A percentile compares a stretch with the other conserved stretches of the same genome.
Evolutionary conservation across 2,113 vertebrate species (phyloP).

Genomic region (Mungos mungo): DNA sequence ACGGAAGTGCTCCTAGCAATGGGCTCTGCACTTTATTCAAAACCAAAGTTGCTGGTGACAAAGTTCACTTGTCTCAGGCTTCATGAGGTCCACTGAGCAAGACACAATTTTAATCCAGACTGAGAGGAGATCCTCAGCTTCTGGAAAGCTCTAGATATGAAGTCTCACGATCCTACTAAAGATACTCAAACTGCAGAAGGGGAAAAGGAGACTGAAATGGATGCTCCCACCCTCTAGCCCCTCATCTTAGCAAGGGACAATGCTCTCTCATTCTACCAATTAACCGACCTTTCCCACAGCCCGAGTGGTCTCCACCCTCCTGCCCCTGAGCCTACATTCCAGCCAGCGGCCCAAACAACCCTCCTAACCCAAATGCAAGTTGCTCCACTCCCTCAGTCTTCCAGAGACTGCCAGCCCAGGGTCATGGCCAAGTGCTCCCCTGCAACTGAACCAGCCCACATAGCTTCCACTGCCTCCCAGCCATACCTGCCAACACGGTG

Average conservation of each 20-base stretch:
- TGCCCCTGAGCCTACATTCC: background rate
- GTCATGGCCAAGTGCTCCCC: background rate
- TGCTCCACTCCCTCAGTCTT: background rate
- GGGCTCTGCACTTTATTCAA: background rate
- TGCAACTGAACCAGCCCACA: background rate
- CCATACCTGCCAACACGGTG: background rate
- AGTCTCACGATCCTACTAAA: background rate
- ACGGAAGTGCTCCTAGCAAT: background rate
- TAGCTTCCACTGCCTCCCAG: background rate
- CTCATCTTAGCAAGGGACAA: background rate
- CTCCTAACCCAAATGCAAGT: background rate
- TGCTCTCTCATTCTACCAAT: background rate
- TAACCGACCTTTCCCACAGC: background rate
- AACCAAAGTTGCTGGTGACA: background rate
- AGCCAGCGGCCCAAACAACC: background rate
- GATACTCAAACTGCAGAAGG: background rate
- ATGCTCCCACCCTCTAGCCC: accelerated
- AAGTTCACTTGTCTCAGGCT: background rate
- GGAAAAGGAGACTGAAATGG: background rate
- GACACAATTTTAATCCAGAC: background rate
- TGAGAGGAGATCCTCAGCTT: background rate
- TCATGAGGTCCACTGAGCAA: background rate
- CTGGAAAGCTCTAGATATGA: background rate
- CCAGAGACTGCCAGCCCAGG: background rate
- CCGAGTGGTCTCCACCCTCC: background rate